Base-by-base conservation (phyloP, 2,888 invertebrate species). In the Rhingia rostrata region DNA sequence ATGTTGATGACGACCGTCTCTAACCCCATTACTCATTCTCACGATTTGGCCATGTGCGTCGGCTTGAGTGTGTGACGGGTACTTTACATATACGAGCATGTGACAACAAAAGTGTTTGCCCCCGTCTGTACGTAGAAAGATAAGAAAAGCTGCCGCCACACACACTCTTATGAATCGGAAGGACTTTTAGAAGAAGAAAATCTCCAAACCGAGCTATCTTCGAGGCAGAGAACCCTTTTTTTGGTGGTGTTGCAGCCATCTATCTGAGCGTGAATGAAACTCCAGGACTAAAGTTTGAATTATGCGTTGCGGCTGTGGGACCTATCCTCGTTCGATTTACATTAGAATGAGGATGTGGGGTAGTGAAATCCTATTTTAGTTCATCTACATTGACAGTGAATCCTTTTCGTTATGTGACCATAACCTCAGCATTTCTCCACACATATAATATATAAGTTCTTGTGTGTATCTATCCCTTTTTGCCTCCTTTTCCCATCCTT, bases 221-320 rank as follows among this genome's bases (percentile, higher is more conserved):
- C 22, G 22, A 22, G 22, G 22, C 22, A 22, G 2, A 22, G 22
- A n/a, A 22, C 22, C 22, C 22, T 2, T 22, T 22, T 22, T 22
- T 22, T 22, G 22, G 22, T 22, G 22, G 1, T 22, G 22, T 22
- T 22, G 22, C 22, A 22, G 22, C 22, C n/a, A 12, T 33, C 7
- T 49, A 9, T 60, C 53, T 53, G 43, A 37, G 41, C 61, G 74
- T 14, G 49, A 56, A 54, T 77, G 69, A 60, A 73, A 80, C 63
- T 74, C 56, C 80, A 64, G 56, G 75, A 81, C 63, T 75, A 75
- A 69, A 81, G 69, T 75, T 81, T 81, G 81, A 81, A 75, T 70
- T 81, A 81, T 81, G 75, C 49, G 22, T 22, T 80, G 56, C 69
- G 74, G 80, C 74, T 69, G 67, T 73, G 61, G 30, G 9, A 6